These are phyloP conservation scores for Anarhynchus alexandrinus DNA, from an alignment of 2,113 vertebrate species.

Conservation along the genomic window DNA sequence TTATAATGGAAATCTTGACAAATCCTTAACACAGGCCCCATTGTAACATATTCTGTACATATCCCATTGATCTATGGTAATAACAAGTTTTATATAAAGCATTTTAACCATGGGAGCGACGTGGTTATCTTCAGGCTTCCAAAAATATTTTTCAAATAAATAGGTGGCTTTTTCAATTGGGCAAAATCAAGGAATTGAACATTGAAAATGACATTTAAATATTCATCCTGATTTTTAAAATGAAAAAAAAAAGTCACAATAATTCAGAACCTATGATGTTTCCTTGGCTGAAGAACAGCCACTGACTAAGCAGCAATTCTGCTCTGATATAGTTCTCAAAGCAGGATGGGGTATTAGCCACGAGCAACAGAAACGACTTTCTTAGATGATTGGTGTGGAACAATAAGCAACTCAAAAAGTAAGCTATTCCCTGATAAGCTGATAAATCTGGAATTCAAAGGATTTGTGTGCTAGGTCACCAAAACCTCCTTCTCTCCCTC, in stretches of 20 bases:
- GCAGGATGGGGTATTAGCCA: background rate
- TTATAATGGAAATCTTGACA: conserved; percentile 72
- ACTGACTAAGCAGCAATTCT: conserved; percentile 39
- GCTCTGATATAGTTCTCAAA: background rate
- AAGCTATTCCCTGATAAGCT: background rate
- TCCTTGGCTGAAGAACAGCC: conserved; percentile 16
- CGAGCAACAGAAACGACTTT: conserved; percentile 24
- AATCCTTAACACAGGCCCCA: conserved; percentile 64
- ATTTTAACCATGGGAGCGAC: conserved; percentile 14
- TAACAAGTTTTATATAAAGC: conserved; percentile 46
- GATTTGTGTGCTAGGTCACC: background rate
- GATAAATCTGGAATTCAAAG: background rate
- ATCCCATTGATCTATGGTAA: conserved; percentile 56
- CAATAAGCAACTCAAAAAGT: conserved; percentile 35
- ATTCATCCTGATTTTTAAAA: background rate
- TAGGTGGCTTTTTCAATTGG: conserved; percentile 24
- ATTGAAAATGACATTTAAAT: conserved; percentile 1
- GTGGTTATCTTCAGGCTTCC: conserved; percentile 50
- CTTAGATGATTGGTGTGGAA: conserved; percentile 40
- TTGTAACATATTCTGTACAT: conserved; percentile 56
- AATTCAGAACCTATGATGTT: conserved; percentile 13
- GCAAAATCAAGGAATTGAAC: conserved; percentile 15
- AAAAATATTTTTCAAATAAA: conserved; percentile 54
- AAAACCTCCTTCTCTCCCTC: accelerated
- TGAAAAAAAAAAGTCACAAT: background rate